Evolutionary conservation across 1,140 invertebrate species (phyloP).

Genomic region (Nymphalis io): DNA sequence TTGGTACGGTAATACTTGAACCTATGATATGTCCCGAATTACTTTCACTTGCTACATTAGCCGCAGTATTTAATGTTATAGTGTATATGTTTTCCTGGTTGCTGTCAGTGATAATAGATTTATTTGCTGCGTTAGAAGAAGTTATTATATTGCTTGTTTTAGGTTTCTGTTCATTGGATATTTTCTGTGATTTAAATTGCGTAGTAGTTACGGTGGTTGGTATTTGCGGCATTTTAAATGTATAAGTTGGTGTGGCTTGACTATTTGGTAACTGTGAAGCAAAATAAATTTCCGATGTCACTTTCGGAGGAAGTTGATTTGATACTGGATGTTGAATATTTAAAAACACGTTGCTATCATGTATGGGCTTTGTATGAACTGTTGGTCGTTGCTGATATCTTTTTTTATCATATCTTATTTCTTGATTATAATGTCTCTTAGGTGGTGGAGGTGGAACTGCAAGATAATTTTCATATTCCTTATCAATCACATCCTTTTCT

Average conservation of each 20-base stretch:
- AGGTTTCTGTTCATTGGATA: slow-evolving; percentile 30
- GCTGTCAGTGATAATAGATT: slow-evolving; percentile 44
- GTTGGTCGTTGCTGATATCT: slow-evolving; percentile 63
- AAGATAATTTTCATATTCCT: slow-evolving; percentile 76
- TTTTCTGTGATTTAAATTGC: slow-evolving; percentile 39
- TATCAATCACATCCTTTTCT: slow-evolving; percentile 66
- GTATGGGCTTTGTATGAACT: slow-evolving; percentile 64
- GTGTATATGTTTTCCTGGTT: slow-evolving; percentile 58
- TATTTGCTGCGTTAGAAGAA: slow-evolving; percentile 50
- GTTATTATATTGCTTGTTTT: slow-evolving; percentile 37
- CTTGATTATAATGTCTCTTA: slow-evolving; percentile 58
- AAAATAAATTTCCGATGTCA: slow-evolving; percentile 79
- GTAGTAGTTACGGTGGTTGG: slow-evolving; percentile 29
- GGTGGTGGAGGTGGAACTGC: slow-evolving; percentile 76
- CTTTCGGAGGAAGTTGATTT: slow-evolving; percentile 67
- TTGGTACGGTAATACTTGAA: slow-evolving; percentile 61
- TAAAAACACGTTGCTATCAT: slow-evolving; percentile 71
- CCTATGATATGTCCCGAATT: slow-evolving; percentile 58
- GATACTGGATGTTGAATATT: slow-evolving; percentile 71
- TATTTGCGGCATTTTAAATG: slow-evolving; percentile 58
- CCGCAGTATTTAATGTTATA: slow-evolving; percentile 63
- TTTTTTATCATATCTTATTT: slow-evolving; percentile 55
- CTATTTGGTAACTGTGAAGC: slow-evolving; percentile 70
- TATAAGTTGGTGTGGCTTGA: slow-evolving; percentile 61
- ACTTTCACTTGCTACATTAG: slow-evolving; percentile 56